phyloP scores from a whole-genome alignment of 2,113 vertebrate species.

The Panthera uncia region DNA sequence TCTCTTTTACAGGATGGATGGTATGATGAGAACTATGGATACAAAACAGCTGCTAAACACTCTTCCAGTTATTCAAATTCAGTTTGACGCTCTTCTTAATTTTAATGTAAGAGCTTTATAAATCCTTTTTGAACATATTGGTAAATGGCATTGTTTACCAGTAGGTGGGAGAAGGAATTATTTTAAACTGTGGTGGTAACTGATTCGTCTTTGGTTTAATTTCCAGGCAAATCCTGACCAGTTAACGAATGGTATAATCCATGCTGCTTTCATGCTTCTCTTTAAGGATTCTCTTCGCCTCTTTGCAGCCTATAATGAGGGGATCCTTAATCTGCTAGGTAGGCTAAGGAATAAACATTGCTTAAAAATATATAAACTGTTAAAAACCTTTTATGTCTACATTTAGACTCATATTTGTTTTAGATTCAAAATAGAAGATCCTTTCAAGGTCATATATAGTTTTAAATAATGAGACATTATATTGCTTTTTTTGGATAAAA shows the following conservation, averaged over 20 bases:
- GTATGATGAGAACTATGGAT: slow-evolving; percentile 96
- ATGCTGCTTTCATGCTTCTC: slow-evolving; percentile 96
- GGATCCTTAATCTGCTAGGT: slow-evolving; percentile 97
- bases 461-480: slow-evolving; percentile 27
- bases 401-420: slow-evolving; percentile 5
- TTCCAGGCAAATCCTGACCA: slow-evolving; percentile 95
- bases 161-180: slow-evolving; percentile 34
- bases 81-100: slow-evolving; percentile 95
- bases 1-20: slow-evolving; percentile 86
- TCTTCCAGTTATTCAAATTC: slow-evolving; percentile 95
- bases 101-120: slow-evolving; percentile 90
- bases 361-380: not conserved
- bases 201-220: slow-evolving; percentile 63
- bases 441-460: not conserved
- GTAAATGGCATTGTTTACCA: not conserved
- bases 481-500: not conserved
- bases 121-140: not conserved
- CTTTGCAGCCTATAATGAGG: slow-evolving; percentile 97
- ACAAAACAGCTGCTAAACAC: slow-evolving; percentile 95
- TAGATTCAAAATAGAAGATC: slow-evolving; percentile 26
- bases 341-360: slow-evolving; percentile 71
- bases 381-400: not conserved
- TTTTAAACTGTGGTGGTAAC: slow-evolving; percentile 64
- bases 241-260: slow-evolving; percentile 96
- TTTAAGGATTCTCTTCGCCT: slow-evolving; percentile 98